A percentile compares a stretch with the other conserved stretches of the same genome.
These are phyloP conservation scores for Clarias platycephalus DNA, from an alignment of 2,797 vertebrate genomes.

Conservation along the genomic window DNA sequence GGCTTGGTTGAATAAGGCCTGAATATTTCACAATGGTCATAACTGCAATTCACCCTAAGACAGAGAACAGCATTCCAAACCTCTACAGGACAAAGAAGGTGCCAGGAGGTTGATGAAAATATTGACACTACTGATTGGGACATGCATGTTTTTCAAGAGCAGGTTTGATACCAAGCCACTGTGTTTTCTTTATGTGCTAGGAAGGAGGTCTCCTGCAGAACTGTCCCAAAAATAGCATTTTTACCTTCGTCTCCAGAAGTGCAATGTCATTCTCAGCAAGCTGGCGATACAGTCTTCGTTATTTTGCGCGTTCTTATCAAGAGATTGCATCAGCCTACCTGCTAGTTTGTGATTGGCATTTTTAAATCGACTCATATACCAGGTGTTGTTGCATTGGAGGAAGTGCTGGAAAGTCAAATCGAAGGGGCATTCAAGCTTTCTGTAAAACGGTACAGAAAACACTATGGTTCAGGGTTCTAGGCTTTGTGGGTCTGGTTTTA, in stretches of 20 bases:
- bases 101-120: neutral
- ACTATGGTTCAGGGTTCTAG: neutral
- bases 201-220: neutral
- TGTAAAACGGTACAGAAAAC: neutral
- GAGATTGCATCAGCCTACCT: slow-evolving; percentile 39
- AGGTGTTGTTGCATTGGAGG: slow-evolving; percentile 1
- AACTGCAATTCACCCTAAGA: neutral
- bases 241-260: slow-evolving; percentile 12
- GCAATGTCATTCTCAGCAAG: slow-evolving; percentile 18
- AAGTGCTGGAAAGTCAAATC: slow-evolving; percentile 16
- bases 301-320: slow-evolving; percentile 36
- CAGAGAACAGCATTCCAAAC: neutral
- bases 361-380: neutral
- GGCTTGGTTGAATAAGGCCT: slow-evolving; percentile 13
- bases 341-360: slow-evolving; percentile 37
- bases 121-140: slow-evolving; percentile 12
- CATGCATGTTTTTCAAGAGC: neutral
- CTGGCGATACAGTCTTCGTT: slow-evolving; percentile 7
- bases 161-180: neutral
- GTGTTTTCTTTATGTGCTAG: neutral
- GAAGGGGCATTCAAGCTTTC: neutral
- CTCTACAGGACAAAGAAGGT: neutral
- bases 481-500: neutral
- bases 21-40: slow-evolving; percentile 29
- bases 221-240: neutral